Percentiles rank a stretch among this genome's conserved stretches.
phyloP scores from a whole-genome alignment of 2,888 invertebrate genomes.

The Watsonalla binaria region DNA sequence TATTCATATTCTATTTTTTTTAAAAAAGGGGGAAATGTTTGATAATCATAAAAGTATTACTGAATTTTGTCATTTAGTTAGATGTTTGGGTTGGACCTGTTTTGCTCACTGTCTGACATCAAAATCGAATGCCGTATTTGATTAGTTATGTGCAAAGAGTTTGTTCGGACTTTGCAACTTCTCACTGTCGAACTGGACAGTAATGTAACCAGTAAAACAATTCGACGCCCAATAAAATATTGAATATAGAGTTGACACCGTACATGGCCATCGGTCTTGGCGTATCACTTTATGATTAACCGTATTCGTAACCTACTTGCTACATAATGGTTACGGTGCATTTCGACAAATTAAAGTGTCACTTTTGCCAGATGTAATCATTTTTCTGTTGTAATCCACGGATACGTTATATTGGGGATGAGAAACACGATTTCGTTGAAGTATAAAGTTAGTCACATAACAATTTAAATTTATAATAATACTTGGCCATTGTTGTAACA shows the following conservation, averaged over 20 bases:
- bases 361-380: slow-evolving; percentile 46
- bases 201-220: slow-evolving; percentile 27
- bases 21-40: no score
- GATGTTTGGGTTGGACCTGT: no score
- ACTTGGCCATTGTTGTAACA: no score
- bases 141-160: slow-evolving; percentile 4
- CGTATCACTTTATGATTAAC: slow-evolving; percentile 42
- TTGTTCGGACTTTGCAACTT: no score
- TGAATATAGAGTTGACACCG: slow-evolving; percentile 54
- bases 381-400: slow-evolving; percentile 41
- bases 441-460: background rate
- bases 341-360: slow-evolving; percentile 59
- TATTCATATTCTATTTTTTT: no score
- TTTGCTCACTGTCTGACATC: no score
- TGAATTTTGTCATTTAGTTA: no score
- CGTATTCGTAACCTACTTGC: slow-evolving; percentile 50
- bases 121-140: no score
- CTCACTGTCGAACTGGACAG: slow-evolving; percentile 21
- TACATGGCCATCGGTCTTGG: slow-evolving; percentile 51
- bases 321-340: slow-evolving; percentile 18
- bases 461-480: no score
- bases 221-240: slow-evolving; percentile 36
- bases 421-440: slow-evolving; percentile 17
- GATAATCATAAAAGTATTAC: no score
- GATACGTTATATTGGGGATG: slow-evolving; percentile 36